phyloP scores from a whole-genome alignment of 2,113 vertebrate genomes.

The Hypanus sabinus region DNA sequence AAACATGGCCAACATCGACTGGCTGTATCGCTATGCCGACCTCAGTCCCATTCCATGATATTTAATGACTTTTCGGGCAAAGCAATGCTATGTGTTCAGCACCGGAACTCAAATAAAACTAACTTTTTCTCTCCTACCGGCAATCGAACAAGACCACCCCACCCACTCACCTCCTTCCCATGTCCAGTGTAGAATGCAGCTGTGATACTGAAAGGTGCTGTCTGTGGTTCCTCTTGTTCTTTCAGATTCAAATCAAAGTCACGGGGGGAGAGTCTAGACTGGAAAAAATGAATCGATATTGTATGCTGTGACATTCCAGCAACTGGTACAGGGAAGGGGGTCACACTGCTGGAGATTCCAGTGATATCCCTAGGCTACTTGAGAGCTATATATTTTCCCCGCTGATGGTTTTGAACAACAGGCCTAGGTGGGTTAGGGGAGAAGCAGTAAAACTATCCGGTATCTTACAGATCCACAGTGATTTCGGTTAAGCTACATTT shows the following conservation, averaged over 20 bases:
- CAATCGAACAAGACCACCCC: too few species aligned
- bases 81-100: not conserved
- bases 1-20: too few species aligned
- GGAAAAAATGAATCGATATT: not conserved
- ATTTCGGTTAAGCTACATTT: slow-evolving; percentile 17
- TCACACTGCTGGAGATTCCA: not conserved
- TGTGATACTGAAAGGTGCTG: not conserved
- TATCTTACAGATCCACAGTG: not conserved
- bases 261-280: not conserved
- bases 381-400: not conserved
- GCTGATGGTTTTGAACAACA: slow-evolving; percentile 21
- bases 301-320: not conserved
- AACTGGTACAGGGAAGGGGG: not conserved
- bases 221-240: not conserved
- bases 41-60: not conserved
- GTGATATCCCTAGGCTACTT: not conserved
- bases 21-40: too few species aligned
- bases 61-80: not conserved
- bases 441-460: not conserved
- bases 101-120: not conserved
- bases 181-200: not conserved
- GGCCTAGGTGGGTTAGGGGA: not conserved
- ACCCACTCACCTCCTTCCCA: not conserved
- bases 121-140: not conserved
- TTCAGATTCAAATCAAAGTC: not conserved